These are phyloP conservation scores for Lampris incognitus DNA, from an alignment of 2,113 vertebrate species.

Conservation along the genomic window DNA sequence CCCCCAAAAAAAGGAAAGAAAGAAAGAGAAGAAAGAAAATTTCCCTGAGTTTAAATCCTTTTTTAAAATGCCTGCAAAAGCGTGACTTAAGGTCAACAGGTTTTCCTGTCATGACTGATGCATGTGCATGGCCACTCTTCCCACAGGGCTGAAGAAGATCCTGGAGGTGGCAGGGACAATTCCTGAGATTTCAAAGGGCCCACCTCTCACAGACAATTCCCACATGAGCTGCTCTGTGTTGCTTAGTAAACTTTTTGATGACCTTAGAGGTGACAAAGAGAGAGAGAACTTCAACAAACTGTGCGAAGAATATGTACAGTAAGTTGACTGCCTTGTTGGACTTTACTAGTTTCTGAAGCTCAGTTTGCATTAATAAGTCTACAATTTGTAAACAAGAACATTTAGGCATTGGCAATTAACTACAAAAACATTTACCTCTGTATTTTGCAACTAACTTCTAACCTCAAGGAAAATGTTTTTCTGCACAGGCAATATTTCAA, in stretches of 20 bases:
- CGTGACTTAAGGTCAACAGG: not conserved
- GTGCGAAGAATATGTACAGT: constrained; percentile 93
- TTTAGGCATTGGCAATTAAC: not conserved
- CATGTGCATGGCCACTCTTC: constrained; percentile 5
- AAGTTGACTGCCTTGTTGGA: constrained; percentile 53
- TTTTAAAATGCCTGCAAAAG: no score
- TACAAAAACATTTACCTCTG: not conserved
- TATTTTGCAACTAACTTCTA: not conserved
- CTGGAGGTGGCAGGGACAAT: constrained; percentile 91
- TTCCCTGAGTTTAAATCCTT: no score
- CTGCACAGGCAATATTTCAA: constrained; percentile 88
- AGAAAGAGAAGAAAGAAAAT: no score
- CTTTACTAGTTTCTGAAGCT: not conserved
- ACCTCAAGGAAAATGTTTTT: constrained; percentile 5
- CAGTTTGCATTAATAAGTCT: not conserved
- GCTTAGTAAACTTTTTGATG: constrained; percentile 92
- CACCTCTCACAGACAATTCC: constrained; percentile 87
- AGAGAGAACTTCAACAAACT: constrained; percentile 92
- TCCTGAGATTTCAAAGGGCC: constrained; percentile 78
- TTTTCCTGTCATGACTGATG: not conserved
- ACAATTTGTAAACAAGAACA: not conserved
- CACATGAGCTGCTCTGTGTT: constrained; percentile 94
- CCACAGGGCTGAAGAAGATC: constrained; percentile 91
- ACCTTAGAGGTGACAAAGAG: constrained; percentile 92
- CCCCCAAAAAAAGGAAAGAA: no score